Percentiles rank a stretch among this genome's conserved stretches.
Evolutionary conservation across 2,888 invertebrate species (phyloP).

Genomic region (Cistogaster globosa): DNA sequence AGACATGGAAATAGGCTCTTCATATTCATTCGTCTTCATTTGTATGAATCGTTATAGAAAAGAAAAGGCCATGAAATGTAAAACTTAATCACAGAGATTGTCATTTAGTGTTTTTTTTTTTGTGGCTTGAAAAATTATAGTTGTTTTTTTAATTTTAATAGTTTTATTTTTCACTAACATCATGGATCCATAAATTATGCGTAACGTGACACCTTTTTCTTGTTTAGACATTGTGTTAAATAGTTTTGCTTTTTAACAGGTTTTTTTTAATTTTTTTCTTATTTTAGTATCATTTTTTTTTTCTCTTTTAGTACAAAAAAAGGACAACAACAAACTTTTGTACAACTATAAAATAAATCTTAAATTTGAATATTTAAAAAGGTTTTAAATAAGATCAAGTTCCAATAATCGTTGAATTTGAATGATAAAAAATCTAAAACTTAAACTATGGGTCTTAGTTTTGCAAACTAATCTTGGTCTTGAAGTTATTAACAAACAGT

Average conservation of each 20-base stretch:
- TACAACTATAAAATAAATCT: constrained; percentile 20
- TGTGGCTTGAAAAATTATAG: constrained; percentile 75
- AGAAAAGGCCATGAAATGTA: background rate
- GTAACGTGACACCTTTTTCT: constrained; percentile 82
- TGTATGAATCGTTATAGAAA: constrained; percentile 19
- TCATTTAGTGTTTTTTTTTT: constrained; percentile 35
- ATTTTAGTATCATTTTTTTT: background rate
- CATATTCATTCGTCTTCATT: constrained; percentile 6
- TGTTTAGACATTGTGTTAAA: constrained; percentile 73
- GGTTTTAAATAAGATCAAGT: constrained; percentile 22
- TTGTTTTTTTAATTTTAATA: constrained; percentile 1
- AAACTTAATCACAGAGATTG: constrained; percentile 2
- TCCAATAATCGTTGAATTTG: background rate
- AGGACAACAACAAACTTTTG: background rate
- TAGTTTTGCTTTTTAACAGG: constrained; percentile 64
- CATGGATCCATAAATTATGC: constrained; percentile 79
- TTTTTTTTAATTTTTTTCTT: constrained; percentile 22
- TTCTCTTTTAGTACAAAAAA: background rate
- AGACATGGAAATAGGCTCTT: background rate
- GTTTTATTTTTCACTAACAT: constrained; percentile 54
- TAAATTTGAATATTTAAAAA: constrained; percentile 10
- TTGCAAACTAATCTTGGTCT: too few species aligned
- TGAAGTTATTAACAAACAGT: too few species aligned
- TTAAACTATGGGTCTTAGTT: too few species aligned
- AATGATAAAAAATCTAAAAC: too few species aligned